These are phyloP conservation scores for Reinhardtius hippoglossoides DNA, from an alignment of 2,113 vertebrate genomes.

Conservation along the genomic window DNA sequence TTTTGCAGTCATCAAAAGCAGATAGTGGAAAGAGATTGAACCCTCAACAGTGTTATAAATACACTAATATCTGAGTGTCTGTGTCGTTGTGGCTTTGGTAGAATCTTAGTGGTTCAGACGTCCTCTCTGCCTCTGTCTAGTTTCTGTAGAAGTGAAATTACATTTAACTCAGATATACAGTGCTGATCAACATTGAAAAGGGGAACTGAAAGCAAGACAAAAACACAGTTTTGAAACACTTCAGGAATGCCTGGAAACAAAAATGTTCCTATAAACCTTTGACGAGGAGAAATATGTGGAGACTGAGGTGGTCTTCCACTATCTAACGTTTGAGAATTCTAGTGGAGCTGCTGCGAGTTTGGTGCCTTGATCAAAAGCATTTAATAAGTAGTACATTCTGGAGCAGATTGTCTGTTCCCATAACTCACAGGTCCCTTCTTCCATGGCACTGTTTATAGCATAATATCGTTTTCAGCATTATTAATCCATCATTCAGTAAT, in stretches of 20 bases:
- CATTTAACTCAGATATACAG: not conserved
- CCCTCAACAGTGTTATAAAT: not conserved
- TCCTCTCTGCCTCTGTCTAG: not conserved
- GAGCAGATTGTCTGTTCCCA: too few relatives aligned
- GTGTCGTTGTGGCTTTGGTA: conserved; percentile 1
- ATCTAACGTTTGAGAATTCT: not conserved
- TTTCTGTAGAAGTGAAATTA: conserved; percentile 22
- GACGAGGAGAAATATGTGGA: not conserved
- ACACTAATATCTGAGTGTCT: not conserved
- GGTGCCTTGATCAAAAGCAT: not conserved
- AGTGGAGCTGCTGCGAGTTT: not conserved
- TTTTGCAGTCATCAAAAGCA: not conserved
- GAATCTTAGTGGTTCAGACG: not conserved
- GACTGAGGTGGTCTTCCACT: not conserved
- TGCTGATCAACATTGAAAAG: not conserved
- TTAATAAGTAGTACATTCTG: not conserved
- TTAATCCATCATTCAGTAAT: too few relatives aligned
- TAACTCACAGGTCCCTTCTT: too few relatives aligned
- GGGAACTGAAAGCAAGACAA: not conserved
- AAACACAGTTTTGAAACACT: not conserved
- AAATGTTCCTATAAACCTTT: not conserved
- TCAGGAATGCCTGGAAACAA: not conserved
- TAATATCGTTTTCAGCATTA: too few relatives aligned
- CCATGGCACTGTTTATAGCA: too few relatives aligned
- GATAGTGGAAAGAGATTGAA: not conserved